phyloP scores from a whole-genome alignment of 2,797 vertebrate species.

The Sebastiscus tertius region DNA sequence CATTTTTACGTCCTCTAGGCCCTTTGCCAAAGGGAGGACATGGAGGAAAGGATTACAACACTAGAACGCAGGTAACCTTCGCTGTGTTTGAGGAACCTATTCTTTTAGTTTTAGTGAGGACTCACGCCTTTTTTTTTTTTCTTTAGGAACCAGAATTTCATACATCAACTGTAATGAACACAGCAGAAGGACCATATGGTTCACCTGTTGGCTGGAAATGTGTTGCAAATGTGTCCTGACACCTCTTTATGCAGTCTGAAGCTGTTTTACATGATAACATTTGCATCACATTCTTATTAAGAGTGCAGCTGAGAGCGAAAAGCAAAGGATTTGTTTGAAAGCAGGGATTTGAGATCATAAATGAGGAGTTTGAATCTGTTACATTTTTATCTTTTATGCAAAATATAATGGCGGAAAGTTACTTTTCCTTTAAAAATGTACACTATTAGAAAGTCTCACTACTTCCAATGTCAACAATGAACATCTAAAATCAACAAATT shows the following conservation, averaged over 20 bases:
- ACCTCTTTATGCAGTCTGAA: conserved; percentile 18
- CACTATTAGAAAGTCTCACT: background rate
- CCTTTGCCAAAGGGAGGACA: conserved; percentile 92
- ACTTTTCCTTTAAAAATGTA: background rate
- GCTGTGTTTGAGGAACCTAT: background rate
- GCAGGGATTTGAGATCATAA: background rate
- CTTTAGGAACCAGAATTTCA: background rate
- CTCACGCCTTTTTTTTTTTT: background rate
- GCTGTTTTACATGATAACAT: conserved; percentile 38
- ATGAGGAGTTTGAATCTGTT: background rate
- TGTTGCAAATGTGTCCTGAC: conserved; percentile 30
- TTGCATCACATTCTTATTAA: conserved; percentile 19
- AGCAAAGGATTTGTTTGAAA: background rate
- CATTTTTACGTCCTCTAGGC: conserved; percentile 78
- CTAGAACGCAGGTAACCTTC: conserved; percentile 87
- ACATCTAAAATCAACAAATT: background rate
- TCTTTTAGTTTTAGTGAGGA: background rate
- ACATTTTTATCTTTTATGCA: background rate
- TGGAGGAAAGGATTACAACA: conserved; percentile 95
- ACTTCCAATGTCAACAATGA: background rate
- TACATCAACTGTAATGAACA: background rate
- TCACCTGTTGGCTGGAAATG: conserved; percentile 40
- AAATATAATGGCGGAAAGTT: background rate
- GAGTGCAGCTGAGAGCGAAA: background rate
- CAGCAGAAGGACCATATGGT: conserved; percentile 43